A percentile compares a stretch with the other conserved stretches of the same genome.
These are phyloP conservation scores for Gymnocypris eckloni DNA, from an alignment of 2,797 vertebrate species.

Conservation along the genomic window DNA sequence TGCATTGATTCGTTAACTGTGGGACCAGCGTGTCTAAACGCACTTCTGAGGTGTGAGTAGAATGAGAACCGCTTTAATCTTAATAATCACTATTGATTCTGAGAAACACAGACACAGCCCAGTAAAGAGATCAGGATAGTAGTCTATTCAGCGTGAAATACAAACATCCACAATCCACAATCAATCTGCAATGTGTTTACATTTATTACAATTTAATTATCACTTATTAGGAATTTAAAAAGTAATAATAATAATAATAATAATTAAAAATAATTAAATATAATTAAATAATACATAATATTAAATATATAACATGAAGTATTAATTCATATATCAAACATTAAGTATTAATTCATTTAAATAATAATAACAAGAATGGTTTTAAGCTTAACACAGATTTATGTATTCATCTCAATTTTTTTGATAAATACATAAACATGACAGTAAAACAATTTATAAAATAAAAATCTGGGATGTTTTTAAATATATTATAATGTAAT, in stretches of 20 bases:
- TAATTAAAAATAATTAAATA: background rate
- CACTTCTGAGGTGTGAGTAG: conserved; percentile 51
- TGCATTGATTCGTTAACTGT: conserved; percentile 56
- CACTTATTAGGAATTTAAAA: background rate
- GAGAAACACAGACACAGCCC: conserved; percentile 14
- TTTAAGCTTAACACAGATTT: conserved; percentile 47
- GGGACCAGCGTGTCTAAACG: conserved; percentile 30
- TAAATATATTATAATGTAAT: background rate
- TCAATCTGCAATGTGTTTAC: background rate
- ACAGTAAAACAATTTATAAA: background rate
- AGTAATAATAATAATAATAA: too few relatives aligned
- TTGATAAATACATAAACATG: background rate
- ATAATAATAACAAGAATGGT: background rate
- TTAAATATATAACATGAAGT: background rate
- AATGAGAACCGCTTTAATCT: conserved; percentile 41
- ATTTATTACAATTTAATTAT: background rate
- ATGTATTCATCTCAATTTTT: conserved; percentile 34
- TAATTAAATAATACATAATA: background rate
- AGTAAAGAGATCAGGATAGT: background rate
- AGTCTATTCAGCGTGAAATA: conserved; percentile 21
- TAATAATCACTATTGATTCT: conserved; percentile 50
- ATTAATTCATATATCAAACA: background rate
- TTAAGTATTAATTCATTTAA: background rate
- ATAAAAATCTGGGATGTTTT: background rate
- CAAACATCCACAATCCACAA: background rate